Base-by-base conservation (phyloP, 2,113 vertebrate species). In the Pelodiscus sinensis region DNA sequence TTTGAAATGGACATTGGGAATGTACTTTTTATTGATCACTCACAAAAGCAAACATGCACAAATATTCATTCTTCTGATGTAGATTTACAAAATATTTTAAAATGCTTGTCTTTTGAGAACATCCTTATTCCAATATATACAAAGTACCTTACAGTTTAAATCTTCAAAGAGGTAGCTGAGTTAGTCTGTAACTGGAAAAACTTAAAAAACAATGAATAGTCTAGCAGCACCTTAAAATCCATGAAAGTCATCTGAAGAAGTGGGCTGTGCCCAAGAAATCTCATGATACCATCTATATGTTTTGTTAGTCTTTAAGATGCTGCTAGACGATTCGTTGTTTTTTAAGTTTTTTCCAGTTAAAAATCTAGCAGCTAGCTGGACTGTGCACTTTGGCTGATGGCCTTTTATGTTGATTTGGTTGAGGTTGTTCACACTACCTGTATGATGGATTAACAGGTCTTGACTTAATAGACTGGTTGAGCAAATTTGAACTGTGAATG, bases 401-500 rank as follows among this genome's bases (percentile, higher is more conserved):
- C 4, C 3, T 81, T 55, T n/a, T 65, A 78, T 78, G 52, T 85
- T 92, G 80, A 87, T 91, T 87, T 81, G 78, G 79, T 86, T 78
- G 65, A 27, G 82, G 51, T 25, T 92, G 24, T 51, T 95, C 92
- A 65, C 54, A 88, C 15, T 22, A 81, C 0, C 0, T 78, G 2
- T 86, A 60, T 51, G 6, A 50, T 13, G 35, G 44, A 65, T 85
- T 90, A 85, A 3, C 1, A 31, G 65, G 1, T 82, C 18, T 92
- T 9, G 54, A 79, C 12, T 77, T 7, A 35, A 25, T 84, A 52
- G 78, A 4, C 21, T 73, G 82, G 27, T 27, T 82, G 19, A 95
- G 38, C 62, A 96, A 89, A 94, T 85, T 31, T 88, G 85, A 92
- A 91, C 21, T 62, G 50, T 25, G 78, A 84, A 14, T 86, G 83